Evolutionary conservation across 2,113 vertebrate genomes (phyloP), one percentile per base, ranked within the genome.

Genomic region (Jacana jacana): DNA sequence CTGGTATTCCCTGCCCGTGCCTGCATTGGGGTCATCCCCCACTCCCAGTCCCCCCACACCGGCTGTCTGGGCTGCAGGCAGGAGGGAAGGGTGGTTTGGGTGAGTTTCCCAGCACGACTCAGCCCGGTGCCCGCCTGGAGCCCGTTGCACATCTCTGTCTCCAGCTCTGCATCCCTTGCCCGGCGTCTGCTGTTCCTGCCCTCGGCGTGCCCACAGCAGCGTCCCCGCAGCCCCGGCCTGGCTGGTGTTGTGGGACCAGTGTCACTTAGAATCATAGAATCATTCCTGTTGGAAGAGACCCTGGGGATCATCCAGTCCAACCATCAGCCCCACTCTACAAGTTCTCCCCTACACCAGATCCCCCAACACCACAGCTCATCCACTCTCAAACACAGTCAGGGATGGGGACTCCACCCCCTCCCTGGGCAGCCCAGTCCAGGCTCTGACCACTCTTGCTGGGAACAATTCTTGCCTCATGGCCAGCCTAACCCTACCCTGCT

Each of bases 111-210:
- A 27, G 39, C 27, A 17, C 39, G 30, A 0, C 13, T 61, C 46
- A 35, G 27, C 31, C 48, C 2, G 0, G 17, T 31, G 33, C 37
- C 25, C 35, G 4, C 8, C 20, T 4, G 1, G 44, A 51, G 65
- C 18, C 46, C 0, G 0, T 20, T 23, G 63, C 28, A 0, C 15
- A 3, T 52, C 69, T 57, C 42, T 0, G 0, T 8, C 4, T 24
- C 73, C 69, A 23, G 64, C 57, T 76, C 63, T 2, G 4, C 52
- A 24, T 61, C 37, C 37, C 39, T 20, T 23, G n/a, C 81, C 44
- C 55, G 8, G 24, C 11, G 0, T 17, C 39, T 15, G 51, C 61
- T 33, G 46, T n/a, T 79, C n/a, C 46, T 39, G 37, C 52, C 75
- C 15, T 19, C 25, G 19, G 10, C 1, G 0, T 3, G 6, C 33